A percentile compares a stretch with the other conserved stretches of the same genome.
Evolutionary conservation across 2,888 invertebrate species (phyloP).

Genomic region (Rhagium mordax): DNA sequence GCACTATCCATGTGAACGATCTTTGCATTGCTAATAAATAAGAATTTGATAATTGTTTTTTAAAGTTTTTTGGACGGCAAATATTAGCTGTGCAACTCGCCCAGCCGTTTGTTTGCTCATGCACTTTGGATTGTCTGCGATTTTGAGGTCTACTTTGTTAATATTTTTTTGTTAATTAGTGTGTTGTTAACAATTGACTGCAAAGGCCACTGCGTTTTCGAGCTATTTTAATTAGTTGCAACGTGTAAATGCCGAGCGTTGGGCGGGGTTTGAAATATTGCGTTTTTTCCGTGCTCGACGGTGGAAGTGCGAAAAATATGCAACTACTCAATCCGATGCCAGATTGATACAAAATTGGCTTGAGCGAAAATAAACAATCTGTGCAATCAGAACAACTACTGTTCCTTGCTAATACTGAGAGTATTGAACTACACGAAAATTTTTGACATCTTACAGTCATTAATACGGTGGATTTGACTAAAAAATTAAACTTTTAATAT

Average conservation of each 20-base stretch:
- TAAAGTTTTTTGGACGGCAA: slow-evolving; percentile 47
- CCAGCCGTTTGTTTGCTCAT: slow-evolving; percentile 42
- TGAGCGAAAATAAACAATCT: too few relatives aligned
- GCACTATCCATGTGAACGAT: slow-evolving; percentile 52
- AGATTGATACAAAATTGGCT: too few relatives aligned
- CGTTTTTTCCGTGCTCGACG: not conserved
- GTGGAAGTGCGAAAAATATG: not conserved
- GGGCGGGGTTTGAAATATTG: not conserved
- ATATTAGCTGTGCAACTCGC: slow-evolving; percentile 46
- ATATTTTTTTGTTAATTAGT: slow-evolving; percentile 37
- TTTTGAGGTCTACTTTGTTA: slow-evolving; percentile 33
- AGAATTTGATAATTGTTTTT: slow-evolving; percentile 57
- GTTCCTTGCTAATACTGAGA: too few relatives aligned
- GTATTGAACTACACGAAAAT: too few relatives aligned
- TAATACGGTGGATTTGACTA: too few relatives aligned
- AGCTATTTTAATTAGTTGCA: slow-evolving; percentile 5
- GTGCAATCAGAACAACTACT: too few relatives aligned
- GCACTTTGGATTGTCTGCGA: slow-evolving; percentile 45
- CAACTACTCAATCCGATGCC: too few relatives aligned
- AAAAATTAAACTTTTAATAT: too few relatives aligned
- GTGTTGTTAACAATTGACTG: slow-evolving; percentile 22
- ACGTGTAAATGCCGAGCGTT: not conserved
- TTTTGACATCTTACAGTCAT: too few relatives aligned
- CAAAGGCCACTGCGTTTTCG: slow-evolving; percentile 20
- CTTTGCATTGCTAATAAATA: slow-evolving; percentile 55